Conservation (phyloP, 2,888 invertebrate genomes). For the Drosophila buzzatii region DNA sequence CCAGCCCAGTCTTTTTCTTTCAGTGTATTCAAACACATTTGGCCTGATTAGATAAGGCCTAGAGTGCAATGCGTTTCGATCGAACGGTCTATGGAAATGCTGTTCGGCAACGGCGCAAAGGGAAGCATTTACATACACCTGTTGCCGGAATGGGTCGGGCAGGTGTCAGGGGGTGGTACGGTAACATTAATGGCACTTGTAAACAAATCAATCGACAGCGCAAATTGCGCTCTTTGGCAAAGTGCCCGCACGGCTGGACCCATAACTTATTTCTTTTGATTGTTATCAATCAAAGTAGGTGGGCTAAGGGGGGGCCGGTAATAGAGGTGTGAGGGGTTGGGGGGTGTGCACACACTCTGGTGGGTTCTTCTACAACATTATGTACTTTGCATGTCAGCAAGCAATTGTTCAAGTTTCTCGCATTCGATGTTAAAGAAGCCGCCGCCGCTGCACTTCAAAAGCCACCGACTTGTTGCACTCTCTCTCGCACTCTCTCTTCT, state of each 20-base stretch:
- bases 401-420: constrained; percentile 66
- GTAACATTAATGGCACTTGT: constrained; percentile 76
- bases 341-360: constrained; percentile 8
- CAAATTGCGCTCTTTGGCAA: constrained; percentile 63
- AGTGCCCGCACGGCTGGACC: constrained; percentile 40
- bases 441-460: constrained; percentile 65
- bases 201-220: constrained; percentile 74
- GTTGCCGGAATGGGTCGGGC: not conserved
- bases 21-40: constrained; percentile 30
- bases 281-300: constrained; percentile 65
- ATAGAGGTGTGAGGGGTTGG: not conserved
- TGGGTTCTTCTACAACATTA: constrained; percentile 57
- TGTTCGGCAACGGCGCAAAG: constrained; percentile 21
- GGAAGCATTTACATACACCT: constrained; percentile 71
- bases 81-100: constrained; percentile 45
- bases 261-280: constrained; percentile 32
- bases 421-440: constrained; percentile 50
- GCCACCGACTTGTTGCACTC: constrained; percentile 52
- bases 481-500: not conserved
- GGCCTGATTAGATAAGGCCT: constrained; percentile 50
- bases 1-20: not conserved
- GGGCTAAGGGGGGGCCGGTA: no score
- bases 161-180: not conserved
- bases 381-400: constrained; percentile 84
- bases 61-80: constrained; percentile 45